Evolutionary conservation across 2,888 invertebrate genomes (phyloP), one percentile per base, ranked within the genome.

Genomic region (Sabatieria punctata): DNA sequence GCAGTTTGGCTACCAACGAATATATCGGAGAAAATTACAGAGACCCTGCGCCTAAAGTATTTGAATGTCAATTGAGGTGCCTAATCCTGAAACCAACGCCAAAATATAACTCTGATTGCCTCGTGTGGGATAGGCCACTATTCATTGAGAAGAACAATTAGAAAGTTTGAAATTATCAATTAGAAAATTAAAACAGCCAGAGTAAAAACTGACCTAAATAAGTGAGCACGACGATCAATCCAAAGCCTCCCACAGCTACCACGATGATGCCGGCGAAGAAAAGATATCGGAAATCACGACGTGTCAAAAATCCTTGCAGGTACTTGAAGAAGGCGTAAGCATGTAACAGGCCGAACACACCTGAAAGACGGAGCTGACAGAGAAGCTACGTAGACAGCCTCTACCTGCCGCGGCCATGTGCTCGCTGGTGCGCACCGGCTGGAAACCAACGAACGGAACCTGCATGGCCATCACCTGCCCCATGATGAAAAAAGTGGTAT

Each of bases 401-500:
- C 56, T 68, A 81, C 82, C 83, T 61, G 84, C 79, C 33, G 97
- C 91, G 35, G 97, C 95, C 97, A 99, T 97, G 65, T 97, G 97
- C 70, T 97, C 97, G 64, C 91, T 91, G 2, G 97, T 97, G 46
- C 93, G 75, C 51, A 97, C 89, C 8, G 97, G 97, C 70, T 97
- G 97, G 72, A 97, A 97, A 22, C 95, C 95, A 47, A 75, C 74
- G 61, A 75, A 74, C 38, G 74, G 73, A 46, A 74, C 67, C 72
- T 97, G 95, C 97, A 97, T 99, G 46, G 93, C 93, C 59, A 91
- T 75, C 50, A 97, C 70, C 38, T 95, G 73, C 21, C 95, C 97
- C 49, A 95, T 74, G 52, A 95, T 88, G 68, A 86, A 99, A 72
- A 99, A 99, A 2, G 88, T 85, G 0, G 85, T 81, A 69, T 97